A percentile compares a stretch with the other conserved stretches of the same genome.
These are phyloP conservation scores for Prosopocoilus inquinatus DNA, from an alignment of 2,888 invertebrate genomes.

Conservation along the genomic window DNA sequence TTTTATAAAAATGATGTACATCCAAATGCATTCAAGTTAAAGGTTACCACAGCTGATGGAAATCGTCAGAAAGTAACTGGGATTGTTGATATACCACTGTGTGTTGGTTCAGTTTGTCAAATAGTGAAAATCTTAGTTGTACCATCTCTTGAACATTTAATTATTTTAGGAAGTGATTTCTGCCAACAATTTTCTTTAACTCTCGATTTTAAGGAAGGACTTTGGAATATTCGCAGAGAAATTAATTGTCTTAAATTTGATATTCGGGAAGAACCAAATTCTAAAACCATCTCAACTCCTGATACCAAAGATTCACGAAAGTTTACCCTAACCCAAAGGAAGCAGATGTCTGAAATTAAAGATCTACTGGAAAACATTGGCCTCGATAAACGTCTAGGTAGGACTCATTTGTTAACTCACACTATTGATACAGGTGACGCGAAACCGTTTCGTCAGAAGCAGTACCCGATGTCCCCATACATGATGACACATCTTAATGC, in stretches of 20 bases:
- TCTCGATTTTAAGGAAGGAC: neutral
- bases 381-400: neutral
- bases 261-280: neutral
- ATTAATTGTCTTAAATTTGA: neutral
- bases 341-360: neutral
- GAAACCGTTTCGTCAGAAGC: conserved; percentile 23
- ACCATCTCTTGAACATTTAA: neutral
- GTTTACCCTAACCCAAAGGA: neutral
- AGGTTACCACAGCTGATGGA: neutral
- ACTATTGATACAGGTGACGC: conserved; percentile 21
- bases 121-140: neutral
- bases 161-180: neutral
- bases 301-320: neutral
- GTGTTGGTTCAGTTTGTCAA: neutral
- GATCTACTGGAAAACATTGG: neutral
- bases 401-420: neutral
- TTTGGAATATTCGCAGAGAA: neutral
- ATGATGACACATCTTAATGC: conserved; percentile 16
- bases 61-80: neutral
- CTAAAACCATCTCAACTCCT: neutral
- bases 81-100: neutral
- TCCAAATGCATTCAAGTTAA: neutral
- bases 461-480: conserved; percentile 24
- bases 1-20: neutral
- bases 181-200: neutral